Evolutionary conservation across 1,140 invertebrate genomes (phyloP).

Genomic region (Antheraea pernyi): DNA sequence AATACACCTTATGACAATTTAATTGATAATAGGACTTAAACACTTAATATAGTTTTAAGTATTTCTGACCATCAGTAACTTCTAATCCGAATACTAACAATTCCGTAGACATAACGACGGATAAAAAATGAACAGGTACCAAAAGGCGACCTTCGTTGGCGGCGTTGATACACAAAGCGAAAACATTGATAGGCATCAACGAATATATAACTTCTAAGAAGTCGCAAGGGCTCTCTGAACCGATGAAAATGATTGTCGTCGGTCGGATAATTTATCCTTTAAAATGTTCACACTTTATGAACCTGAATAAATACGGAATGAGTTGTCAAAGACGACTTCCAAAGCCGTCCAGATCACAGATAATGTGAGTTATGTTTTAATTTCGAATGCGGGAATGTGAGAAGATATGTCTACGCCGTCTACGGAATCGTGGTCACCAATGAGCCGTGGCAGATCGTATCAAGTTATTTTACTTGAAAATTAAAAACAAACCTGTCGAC

Average conservation of each 20-base stretch:
- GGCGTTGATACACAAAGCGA: constrained; percentile 58
- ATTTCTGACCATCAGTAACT: constrained; percentile 11
- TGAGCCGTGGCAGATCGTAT: constrained; percentile 41
- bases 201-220: constrained; percentile 57
- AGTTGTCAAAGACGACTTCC: constrained; percentile 52
- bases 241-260: constrained; percentile 51
- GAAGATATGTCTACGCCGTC: constrained; percentile 26
- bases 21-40: too few relatives aligned
- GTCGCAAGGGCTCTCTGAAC: constrained; percentile 36
- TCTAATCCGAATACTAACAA: background rate
- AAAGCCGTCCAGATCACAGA: constrained; percentile 46
- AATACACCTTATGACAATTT: too few relatives aligned
- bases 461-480: background rate
- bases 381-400: constrained; percentile 58
- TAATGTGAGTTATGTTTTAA: constrained; percentile 53
- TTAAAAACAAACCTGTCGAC: constrained; percentile 4
- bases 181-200: constrained; percentile 63
- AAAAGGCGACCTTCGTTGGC: constrained; percentile 55
- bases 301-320: constrained; percentile 45
- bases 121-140: constrained; percentile 58
- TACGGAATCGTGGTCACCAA: constrained; percentile 41
- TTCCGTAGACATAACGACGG: background rate
- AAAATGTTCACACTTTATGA: constrained; percentile 65
- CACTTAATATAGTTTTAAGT: background rate
- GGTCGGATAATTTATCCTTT: constrained; percentile 54